Evolutionary conservation across 2,113 vertebrate genomes (phyloP).

Genomic region (Dromaius novaehollandiae): DNA sequence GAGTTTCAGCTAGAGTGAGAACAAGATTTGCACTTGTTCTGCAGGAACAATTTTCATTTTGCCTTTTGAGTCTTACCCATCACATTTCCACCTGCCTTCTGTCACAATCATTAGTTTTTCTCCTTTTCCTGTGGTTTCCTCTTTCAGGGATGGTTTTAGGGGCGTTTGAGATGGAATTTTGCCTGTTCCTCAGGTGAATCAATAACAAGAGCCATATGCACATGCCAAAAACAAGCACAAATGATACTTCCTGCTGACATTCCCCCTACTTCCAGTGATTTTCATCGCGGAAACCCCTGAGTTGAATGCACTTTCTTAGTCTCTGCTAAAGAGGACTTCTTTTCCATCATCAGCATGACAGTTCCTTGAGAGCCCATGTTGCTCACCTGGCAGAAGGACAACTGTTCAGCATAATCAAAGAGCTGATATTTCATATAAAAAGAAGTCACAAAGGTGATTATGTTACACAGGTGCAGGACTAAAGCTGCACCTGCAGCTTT

Average conservation of each 20-base stretch:
- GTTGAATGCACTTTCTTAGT: not conserved
- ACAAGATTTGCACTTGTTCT: accelerated
- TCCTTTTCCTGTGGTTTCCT: not conserved
- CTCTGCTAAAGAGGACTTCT: not conserved
- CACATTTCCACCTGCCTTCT: not conserved
- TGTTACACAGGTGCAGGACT: not conserved
- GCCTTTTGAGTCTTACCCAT: not conserved
- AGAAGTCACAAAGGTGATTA: not conserved
- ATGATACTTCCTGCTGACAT: not conserved
- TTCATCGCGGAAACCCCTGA: not conserved
- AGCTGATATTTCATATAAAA: not conserved
- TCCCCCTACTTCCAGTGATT: not conserved
- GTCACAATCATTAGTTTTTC: not conserved
- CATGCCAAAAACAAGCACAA: accelerated
- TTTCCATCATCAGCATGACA: not conserved
- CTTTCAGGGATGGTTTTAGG: not conserved
- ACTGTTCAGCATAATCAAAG: not conserved
- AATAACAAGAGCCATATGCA: not conserved
- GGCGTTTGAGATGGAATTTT: not conserved
- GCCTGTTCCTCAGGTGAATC: not conserved
- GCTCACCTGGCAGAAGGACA: not conserved
- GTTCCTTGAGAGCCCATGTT: not conserved
- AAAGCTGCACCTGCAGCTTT: not conserved
- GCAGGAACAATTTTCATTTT: not conserved
- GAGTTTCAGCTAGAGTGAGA: not conserved